Base-by-base conservation (phyloP, 2,888 invertebrate genomes). In the Thera britannica region DNA sequence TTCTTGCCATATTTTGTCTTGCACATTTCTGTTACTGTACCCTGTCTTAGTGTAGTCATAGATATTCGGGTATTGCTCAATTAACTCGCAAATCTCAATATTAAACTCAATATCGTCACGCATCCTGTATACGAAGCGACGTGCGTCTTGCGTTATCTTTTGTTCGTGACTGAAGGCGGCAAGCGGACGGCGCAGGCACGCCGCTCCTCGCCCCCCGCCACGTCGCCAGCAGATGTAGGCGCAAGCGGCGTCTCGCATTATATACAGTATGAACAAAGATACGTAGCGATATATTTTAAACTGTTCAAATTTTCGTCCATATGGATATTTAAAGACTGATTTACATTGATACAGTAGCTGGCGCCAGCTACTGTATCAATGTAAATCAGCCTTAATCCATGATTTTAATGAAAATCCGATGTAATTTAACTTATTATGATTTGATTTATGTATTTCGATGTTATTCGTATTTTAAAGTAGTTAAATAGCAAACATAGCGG, bases 1-100 rank as follows among this genome's bases (percentile, higher is more conserved):
- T 69, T 65, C 69, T 59, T 56, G 46, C 71, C 74, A 72, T 71
- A 66, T 66, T 74, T 74, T 69, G 54, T 74, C 72, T 67, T 69
- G 74, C 49, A 71, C 74, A 72, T 67, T 71, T 69, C 69, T 67
- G 52, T 73, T 73, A 69, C 71, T 49, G n/a, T 49, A 49, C 49
- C 38, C 38, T 38, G 38, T 38, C 38, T 38, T 38, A 38, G 38
- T 38, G 38, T 38, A 38, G 38, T 38, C 38, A 38, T 38, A 38
- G 38, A 38, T 38, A 38, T 38, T 38, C 38, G 38, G 38, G 38
- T 38, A 38, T 38, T 38, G 38, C 46, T 61, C 60, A 64, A 61
- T 38, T 38, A 38, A 38, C 38, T 38, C 38, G 38, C 38, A 38
- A 38, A 38, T 1, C 38, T 38, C 38, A 38, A 38, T 38, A 38